These are phyloP conservation scores for Atlantisia rogersi DNA, from an alignment of 2,113 vertebrate species.

Conservation along the genomic window DNA sequence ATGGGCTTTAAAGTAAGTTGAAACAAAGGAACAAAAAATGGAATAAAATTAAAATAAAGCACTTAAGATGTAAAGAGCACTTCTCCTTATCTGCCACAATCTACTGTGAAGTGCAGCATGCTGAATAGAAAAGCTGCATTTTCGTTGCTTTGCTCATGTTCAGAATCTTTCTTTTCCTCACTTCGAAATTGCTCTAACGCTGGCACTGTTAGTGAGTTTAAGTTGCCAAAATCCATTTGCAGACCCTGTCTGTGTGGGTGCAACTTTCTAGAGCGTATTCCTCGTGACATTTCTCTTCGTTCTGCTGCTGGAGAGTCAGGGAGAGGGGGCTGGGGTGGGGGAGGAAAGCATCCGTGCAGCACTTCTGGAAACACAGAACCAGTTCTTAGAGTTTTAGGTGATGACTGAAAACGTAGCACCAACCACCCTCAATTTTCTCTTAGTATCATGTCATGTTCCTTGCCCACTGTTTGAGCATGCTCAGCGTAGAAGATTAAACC, in stretches of 20 bases:
- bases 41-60: slow-evolving; percentile 17
- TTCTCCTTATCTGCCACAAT: not conserved
- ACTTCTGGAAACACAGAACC: not conserved
- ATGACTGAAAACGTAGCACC: not conserved
- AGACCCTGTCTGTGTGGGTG: not conserved
- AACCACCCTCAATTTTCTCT: not conserved
- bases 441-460: not conserved
- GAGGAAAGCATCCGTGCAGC: not conserved
- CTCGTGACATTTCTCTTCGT: not conserved
- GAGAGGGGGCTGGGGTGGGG: not conserved
- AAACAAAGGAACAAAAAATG: not conserved
- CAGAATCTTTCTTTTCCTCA: not conserved
- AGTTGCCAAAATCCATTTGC: slow-evolving; percentile 7
- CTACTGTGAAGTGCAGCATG: not conserved
- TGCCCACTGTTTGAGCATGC: not conserved
- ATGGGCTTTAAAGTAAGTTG: not conserved
- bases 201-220: not conserved
- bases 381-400: not conserved
- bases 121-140: not conserved
- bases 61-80: not conserved
- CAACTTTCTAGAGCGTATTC: not conserved
- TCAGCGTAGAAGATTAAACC: not conserved
- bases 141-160: not conserved
- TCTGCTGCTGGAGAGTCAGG: not conserved
- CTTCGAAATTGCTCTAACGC: not conserved